A percentile compares a stretch with the other conserved stretches of the same genome.
phyloP scores from a whole-genome alignment of 2,797 vertebrate species.

The Myotis planiceps region DNA sequence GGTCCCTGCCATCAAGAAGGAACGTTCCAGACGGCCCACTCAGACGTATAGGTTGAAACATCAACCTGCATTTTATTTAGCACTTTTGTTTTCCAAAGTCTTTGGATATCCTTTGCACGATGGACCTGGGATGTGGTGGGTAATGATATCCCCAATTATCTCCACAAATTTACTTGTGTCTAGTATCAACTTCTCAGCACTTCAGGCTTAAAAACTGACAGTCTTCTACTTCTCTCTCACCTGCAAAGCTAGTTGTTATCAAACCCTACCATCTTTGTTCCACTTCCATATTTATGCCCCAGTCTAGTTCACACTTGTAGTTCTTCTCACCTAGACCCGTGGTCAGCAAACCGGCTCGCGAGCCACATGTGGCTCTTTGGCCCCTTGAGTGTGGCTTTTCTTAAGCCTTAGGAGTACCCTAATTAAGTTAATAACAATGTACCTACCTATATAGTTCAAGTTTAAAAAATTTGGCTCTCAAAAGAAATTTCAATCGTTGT shows the following conservation, averaged over 20 bases:
- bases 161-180: not conserved
- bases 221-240: not conserved
- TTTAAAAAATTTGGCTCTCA: too few species aligned
- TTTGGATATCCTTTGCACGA: not conserved
- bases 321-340: not conserved
- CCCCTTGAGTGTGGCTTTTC: too few species aligned
- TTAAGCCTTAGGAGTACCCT: too few species aligned
- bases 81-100: not conserved
- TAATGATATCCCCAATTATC: not conserved
- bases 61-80: not conserved
- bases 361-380: too few species aligned
- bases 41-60: not conserved
- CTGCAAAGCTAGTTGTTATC: not conserved
- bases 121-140: not conserved
- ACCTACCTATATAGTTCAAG: too few species aligned
- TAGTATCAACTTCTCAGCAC: not conserved
- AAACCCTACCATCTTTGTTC: not conserved
- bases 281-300: not conserved
- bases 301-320: not conserved
- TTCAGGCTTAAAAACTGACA: not conserved
- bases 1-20: not conserved
- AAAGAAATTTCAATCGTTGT: too few species aligned
- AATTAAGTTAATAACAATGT: too few species aligned
- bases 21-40: not conserved
- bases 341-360: too few species aligned